A percentile compares a stretch with the other conserved stretches of the same genome.
These are phyloP conservation scores for Chaetophractus vellerosus DNA, from an alignment of 2,797 vertebrate genomes.

Conservation along the genomic window DNA sequence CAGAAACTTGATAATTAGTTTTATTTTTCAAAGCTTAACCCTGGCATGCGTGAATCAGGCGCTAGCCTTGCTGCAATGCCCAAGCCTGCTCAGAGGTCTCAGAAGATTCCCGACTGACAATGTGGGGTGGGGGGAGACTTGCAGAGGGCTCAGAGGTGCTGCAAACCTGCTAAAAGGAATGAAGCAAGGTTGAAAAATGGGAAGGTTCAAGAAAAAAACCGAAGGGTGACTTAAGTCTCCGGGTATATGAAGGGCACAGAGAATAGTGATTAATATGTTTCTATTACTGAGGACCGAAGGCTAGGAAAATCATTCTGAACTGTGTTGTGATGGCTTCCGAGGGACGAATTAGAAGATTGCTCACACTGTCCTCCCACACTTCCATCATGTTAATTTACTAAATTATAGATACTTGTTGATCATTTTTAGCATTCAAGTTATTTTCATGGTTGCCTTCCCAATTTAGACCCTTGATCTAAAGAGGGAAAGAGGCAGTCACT, in stretches of 20 bases:
- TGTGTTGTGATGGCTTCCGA: background rate
- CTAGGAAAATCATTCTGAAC: background rate
- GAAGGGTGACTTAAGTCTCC: background rate
- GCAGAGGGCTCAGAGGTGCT: background rate
- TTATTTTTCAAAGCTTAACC: background rate
- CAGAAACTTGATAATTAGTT: background rate
- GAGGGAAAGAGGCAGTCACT: background rate
- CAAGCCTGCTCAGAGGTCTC: background rate
- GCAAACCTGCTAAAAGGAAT: background rate
- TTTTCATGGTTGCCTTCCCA: background rate
- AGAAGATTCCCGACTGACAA: background rate
- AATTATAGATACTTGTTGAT: background rate
- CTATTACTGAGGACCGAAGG: background rate
- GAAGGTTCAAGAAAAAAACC: background rate
- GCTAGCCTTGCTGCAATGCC: background rate
- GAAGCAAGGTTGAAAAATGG: background rate
- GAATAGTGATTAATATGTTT: background rate
- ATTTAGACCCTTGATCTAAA: background rate
- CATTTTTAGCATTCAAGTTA: background rate
- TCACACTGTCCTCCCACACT: background rate
- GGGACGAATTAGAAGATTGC: background rate
- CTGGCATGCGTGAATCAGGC: background rate
- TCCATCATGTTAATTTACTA: background rate
- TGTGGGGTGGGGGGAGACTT: background rate
- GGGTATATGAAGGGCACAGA: background rate